Conservation (phyloP, 2,888 invertebrate genomes). For the Drosophila heteroneura region DNA sequence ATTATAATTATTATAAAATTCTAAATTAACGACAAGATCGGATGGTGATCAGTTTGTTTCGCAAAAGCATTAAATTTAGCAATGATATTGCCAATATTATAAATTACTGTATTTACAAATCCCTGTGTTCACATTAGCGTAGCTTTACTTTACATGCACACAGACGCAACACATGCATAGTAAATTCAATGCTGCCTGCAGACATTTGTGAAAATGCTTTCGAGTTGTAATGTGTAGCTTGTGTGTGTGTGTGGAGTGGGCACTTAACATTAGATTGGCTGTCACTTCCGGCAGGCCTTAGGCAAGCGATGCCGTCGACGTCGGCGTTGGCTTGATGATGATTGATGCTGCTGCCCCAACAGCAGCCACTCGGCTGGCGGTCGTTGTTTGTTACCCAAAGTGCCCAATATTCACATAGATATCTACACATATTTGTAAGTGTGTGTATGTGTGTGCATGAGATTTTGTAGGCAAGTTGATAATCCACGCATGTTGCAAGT, state of each 20-base stretch:
- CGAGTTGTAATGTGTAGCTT: conserved; percentile 59
- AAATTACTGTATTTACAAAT: not conserved
- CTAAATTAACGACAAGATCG: not conserved
- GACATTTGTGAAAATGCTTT: conserved; percentile 74
- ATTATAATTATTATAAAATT: not conserved
- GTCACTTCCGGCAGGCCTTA: conserved; percentile 75
- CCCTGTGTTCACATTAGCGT: not conserved
- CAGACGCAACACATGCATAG: conserved; percentile 5
- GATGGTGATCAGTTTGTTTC: not conserved
- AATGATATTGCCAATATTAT: not conserved
- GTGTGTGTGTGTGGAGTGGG: conserved; percentile 66
- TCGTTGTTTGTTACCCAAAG: conserved; percentile 24
- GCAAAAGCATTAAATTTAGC: not conserved
- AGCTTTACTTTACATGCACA: conserved; percentile 29
- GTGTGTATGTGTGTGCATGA: not conserved
- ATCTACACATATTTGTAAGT: not conserved
- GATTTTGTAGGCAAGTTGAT: not conserved
- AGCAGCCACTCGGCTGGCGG: conserved; percentile 33
- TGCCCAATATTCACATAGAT: conserved; percentile 27
- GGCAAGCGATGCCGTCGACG: conserved; percentile 52
- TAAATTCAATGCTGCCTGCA: conserved; percentile 35
- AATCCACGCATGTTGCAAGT: conserved; percentile 16
- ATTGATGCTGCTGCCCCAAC: conserved; percentile 64
- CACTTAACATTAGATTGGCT: conserved; percentile 78
- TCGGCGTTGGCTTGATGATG: conserved; percentile 63